phyloP scores from a whole-genome alignment of 2,113 vertebrate species.

The Spizaetus ornatus region DNA sequence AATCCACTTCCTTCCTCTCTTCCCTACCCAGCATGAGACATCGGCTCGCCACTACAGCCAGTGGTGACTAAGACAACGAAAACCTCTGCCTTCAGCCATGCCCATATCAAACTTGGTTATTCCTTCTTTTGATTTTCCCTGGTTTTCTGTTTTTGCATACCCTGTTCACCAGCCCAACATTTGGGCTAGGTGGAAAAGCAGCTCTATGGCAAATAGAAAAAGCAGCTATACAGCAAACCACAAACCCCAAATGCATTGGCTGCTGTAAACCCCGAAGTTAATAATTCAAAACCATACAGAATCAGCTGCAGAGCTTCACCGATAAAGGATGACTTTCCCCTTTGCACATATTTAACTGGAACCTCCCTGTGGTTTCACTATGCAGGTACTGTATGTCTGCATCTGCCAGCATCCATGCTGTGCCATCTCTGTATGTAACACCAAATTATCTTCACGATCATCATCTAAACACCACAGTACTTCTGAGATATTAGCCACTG shows the following conservation, averaged over 20 bases:
- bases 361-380: rapidly evolving
- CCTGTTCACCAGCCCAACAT: neutral
- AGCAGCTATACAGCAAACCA: neutral
- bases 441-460: neutral
- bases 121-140: neutral
- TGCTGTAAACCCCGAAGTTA: neutral
- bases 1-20: constrained; percentile 64
- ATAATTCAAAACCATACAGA: neutral
- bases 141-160: neutral
- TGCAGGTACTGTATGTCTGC: neutral
- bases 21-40: constrained; percentile 38
- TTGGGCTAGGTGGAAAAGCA: neutral
- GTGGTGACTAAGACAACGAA: neutral
- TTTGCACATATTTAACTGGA: neutral
- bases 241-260: neutral
- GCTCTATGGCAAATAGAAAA: neutral
- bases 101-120: neutral
- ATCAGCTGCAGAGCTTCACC: neutral
- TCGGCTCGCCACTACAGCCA: constrained; percentile 7
- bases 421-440: neutral
- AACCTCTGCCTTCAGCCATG: constrained; percentile 2
- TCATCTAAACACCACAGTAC: neutral
- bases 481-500: rapidly evolving
- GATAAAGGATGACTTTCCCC: neutral
- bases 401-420: neutral